A percentile compares a stretch with the other conserved stretches of the same genome.
These are phyloP conservation scores for Lasiurus cinereus DNA, from an alignment of 2,113 vertebrate genomes.

Conservation along the genomic window DNA sequence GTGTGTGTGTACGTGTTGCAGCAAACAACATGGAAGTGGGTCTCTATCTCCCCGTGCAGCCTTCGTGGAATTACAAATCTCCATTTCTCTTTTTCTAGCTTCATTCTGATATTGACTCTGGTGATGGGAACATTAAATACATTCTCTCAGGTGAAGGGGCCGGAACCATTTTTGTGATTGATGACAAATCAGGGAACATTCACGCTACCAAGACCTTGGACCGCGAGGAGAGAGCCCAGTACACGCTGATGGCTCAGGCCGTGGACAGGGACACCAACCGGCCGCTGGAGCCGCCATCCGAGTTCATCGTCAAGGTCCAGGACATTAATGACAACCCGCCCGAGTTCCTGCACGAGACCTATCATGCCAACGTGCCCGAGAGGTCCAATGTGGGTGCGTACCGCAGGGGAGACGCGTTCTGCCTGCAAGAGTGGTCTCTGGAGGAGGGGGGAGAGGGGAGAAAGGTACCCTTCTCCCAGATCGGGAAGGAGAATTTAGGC, in stretches of 20 bases:
- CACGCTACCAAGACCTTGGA: constrained; percentile 99
- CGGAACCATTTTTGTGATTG: constrained; percentile 99
- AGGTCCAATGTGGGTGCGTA: constrained; percentile 98
- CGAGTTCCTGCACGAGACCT: constrained; percentile 96
- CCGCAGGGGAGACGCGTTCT: neutral
- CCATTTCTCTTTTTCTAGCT: constrained; percentile 90
- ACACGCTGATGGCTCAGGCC: constrained; percentile 97
- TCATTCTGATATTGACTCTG: constrained; percentile 98
- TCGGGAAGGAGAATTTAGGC: neutral
- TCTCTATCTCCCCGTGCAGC: neutral
- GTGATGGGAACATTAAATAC: constrained; percentile 97
- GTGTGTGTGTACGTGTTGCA: neutral
- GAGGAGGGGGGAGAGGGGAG: rapidly evolving
- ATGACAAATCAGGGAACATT: constrained; percentile 99
- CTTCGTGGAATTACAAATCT: constrained; percentile 46
- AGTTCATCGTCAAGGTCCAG: constrained; percentile 99
- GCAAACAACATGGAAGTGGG: neutral
- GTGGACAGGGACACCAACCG: constrained; percentile 96
- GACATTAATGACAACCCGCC: constrained; percentile 99
- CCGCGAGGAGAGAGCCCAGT: constrained; percentile 97
- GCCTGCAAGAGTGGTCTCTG: neutral
- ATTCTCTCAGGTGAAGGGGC: constrained; percentile 99
- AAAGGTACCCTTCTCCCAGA: neutral
- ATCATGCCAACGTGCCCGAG: constrained; percentile 97
- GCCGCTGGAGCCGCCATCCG: constrained; percentile 96